Base-by-base conservation (phyloP, 2,797 vertebrate genomes). In the Diplodus sargus region DNA sequence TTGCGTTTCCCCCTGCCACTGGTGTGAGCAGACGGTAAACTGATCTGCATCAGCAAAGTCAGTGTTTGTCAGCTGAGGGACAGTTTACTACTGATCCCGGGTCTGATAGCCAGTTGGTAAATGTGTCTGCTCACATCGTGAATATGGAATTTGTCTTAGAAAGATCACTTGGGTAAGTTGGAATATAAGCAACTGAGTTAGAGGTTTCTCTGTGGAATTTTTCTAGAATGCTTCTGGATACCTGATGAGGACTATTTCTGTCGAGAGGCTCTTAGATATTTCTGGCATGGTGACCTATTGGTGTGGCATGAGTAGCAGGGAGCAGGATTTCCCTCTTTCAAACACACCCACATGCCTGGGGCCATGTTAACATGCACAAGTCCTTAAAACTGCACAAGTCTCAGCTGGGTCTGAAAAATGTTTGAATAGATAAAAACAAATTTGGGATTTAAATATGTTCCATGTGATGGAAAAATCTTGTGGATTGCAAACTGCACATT, bases 191-290 rank as follows among this genome's bases (percentile, higher is more conserved):
- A 73, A 64, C 8, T 28, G 14, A n/a, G 63, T 28, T 5, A 66
- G 71, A 23, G 47, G n/a, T 52, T 63, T 61, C 18, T 53, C 18
- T 68, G 23, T n/a, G 15, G 61, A 5, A 17, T 70, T 22, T 81
- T 74, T 82, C 1, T 18, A 25, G 28, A 79, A 56, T 25, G 43
- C 45, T 39, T 73, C 6, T 0, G 2, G 34, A 20, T 62, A 25
- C 23, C 60, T 58, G 47, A 68, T 58, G 47, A 68, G 16, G 48
- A 0, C 59, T 76, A 66, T 79, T 76, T 77, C 69, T 74, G 76
- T 67, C 28, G n/a, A 12, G 69, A 42, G 54, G 61, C 54, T 18
- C 25, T 42, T 0, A 3, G 79, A 43, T 84, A 79, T 87, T 77
- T 74, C 12, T 57, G 82, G 73, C 66, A 18, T 16, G 48, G 72